These are phyloP conservation scores for Drosophila longiperda DNA, from an alignment of 2,888 invertebrate genomes.

Conservation along the genomic window DNA sequence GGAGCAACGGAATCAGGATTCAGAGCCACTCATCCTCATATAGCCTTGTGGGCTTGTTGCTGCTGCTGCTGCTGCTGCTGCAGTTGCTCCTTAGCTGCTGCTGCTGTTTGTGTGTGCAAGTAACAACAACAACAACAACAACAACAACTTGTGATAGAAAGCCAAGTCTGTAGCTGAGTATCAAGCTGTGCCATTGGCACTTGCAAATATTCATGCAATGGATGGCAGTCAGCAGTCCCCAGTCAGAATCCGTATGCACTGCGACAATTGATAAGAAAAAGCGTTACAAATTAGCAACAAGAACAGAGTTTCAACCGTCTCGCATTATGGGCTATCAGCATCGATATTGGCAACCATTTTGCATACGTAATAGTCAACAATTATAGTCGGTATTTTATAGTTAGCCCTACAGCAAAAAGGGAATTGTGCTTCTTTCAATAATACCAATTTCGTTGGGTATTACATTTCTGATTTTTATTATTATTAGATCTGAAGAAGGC, in stretches of 20 bases:
- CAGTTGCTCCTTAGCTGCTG: slow-evolving; percentile 21
- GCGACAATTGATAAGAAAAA: slow-evolving; percentile 78
- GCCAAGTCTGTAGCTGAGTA: slow-evolving; percentile 62
- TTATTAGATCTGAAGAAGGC: not conserved
- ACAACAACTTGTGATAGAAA: slow-evolving; percentile 55
- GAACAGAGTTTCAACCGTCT: slow-evolving; percentile 4
- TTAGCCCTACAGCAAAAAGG: slow-evolving; percentile 1
- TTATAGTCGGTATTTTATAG: slow-evolving; percentile 2
- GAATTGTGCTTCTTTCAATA: not conserved
- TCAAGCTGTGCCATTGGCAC: slow-evolving; percentile 51
- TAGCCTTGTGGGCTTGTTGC: slow-evolving; percentile 26
- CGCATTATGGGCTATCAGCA: slow-evolving; percentile 18
- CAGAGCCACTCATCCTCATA: slow-evolving; percentile 33
- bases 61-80: slow-evolving; percentile 18
- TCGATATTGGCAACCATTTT: slow-evolving; percentile 8
- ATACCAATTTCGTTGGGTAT: not conserved
- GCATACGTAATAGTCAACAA: slow-evolving; percentile 9
- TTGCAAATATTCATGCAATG: not conserved
- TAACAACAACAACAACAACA: slow-evolving; percentile 16
- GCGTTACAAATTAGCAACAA: slow-evolving; percentile 70
- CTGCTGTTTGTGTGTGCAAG: slow-evolving; percentile 23
- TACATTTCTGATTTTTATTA: not conserved
- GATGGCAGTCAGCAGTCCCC: not conserved
- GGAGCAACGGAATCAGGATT: slow-evolving; percentile 9
- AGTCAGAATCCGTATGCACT: slow-evolving; percentile 67